These are phyloP conservation scores for Psittacus erithacus DNA, from an alignment of 2,113 vertebrate genomes.

Conservation along the genomic window DNA sequence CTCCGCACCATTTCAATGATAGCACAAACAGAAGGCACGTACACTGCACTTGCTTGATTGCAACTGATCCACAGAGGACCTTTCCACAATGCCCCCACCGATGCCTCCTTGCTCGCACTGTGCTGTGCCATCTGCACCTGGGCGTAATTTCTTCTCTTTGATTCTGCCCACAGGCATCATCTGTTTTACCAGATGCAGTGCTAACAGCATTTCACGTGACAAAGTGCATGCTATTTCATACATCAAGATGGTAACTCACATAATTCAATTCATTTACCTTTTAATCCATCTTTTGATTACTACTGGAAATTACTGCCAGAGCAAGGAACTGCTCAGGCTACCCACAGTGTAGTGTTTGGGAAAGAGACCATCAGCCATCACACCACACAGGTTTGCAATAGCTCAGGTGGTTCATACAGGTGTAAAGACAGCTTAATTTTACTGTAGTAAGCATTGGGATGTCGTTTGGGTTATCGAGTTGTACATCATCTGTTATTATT, in stretches of 20 bases:
- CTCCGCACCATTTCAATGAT: slow-evolving; percentile 14
- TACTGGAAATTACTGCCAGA: neutral
- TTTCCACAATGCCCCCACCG: neutral
- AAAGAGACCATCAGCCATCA: neutral
- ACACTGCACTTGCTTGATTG: neutral
- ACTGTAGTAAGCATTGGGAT: neutral
- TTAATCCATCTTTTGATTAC: neutral
- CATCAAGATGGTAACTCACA: neutral
- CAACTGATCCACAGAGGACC: neutral
- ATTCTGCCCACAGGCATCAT: neutral
- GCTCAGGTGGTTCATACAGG: neutral
- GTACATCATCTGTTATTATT: neutral
- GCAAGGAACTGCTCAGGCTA: neutral
- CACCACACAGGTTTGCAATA: neutral
- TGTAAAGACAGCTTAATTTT: neutral
- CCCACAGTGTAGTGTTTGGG: neutral
- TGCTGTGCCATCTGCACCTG: neutral
- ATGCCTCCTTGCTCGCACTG: accelerated
- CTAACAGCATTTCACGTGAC: neutral
- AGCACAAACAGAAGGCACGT: neutral
- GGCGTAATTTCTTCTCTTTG: neutral
- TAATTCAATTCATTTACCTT: neutral
- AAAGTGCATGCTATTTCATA: neutral
- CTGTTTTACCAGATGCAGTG: neutral
- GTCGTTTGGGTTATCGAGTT: neutral